phyloP scores from a whole-genome alignment of 2,888 invertebrate genomes.

The Aphodius sticticus region DNA sequence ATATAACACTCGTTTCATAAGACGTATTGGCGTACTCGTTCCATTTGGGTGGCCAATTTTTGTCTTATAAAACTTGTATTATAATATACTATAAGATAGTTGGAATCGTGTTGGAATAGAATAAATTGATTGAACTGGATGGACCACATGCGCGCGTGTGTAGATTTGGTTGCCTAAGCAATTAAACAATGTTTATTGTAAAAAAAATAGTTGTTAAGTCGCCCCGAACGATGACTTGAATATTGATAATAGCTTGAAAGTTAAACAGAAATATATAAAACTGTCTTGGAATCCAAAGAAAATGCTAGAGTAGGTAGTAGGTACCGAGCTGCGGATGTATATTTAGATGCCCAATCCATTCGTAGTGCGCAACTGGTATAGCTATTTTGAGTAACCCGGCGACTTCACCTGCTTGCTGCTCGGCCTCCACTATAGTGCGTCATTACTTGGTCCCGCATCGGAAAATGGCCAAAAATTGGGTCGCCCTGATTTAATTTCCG shows the following conservation, averaged over 20 bases:
- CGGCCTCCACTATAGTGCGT: background rate
- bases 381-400: conserved; percentile 39
- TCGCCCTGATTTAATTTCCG: background rate
- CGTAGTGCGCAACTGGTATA: conserved; percentile 29
- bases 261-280: conserved; percentile 4
- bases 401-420: conserved; percentile 40
- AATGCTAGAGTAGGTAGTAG: background rate
- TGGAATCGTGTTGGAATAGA: too few species aligned
- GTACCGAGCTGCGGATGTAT: conserved; percentile 20
- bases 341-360: conserved; percentile 32
- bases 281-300: background rate
- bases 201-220: too few species aligned
- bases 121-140: too few species aligned
- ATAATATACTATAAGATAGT: too few species aligned
- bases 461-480: conserved; percentile 4
- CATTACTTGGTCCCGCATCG: background rate
- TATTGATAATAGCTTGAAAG: background rate
- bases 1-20: too few species aligned
- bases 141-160: background rate
- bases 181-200: background rate
- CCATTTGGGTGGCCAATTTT: too few species aligned
- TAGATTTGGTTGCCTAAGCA: background rate
- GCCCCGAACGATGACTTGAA: background rate
- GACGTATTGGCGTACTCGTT: too few species aligned
- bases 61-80: too few species aligned